Evolutionary conservation across 2,888 invertebrate species (phyloP), one percentile per base, ranked within the genome.

Genomic region (Coelopa pilipes): DNA sequence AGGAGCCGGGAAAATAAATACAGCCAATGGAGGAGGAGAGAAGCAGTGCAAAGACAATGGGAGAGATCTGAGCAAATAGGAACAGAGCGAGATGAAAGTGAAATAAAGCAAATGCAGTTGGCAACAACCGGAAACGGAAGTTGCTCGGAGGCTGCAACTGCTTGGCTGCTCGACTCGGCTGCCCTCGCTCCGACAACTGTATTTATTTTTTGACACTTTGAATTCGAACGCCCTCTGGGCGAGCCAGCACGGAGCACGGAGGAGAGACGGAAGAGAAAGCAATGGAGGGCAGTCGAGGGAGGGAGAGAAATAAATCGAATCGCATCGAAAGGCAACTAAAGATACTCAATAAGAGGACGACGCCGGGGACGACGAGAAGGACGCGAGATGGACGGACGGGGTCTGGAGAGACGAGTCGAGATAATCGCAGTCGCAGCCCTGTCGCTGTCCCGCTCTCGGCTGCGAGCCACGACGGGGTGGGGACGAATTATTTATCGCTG

Each of bases 201-300:
- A 66, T 72, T 72, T 72, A 66, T 72, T 55, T 72, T 46, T n/a
- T 15, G 66, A 72, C 72, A 72, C 72, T 65, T 65, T 55, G 19
- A 47, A 65, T 66, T 72, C 57, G 63, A n/a, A 19, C 24, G 15
- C 15, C 34, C 34, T 7, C 34, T n/a, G 7, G 34, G 34, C 34
- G 34, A 34, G 47, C 55, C 47, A n/a, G 49, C 1, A 57, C 59
- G 1, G 2, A 55, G n/a, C 15, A 53, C 24, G n/a, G 1, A 55
- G 17, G 47, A 47, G 13, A 59, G 24, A 24, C 34, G 7, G 34
- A 34, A 2, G 7, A 34, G 13, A 59, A 12, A n/a, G 19, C 57
- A 17, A 17, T n/a, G n/a, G n/a, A 17, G 7, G 1, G 34, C 50
- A 53, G 45, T 55, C 24, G 24, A 69, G 12, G 53, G 55, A 55